Percentiles rank a stretch among this genome's conserved stretches.
These are phyloP conservation scores for Cataglyphis rosenhaueri DNA, from an alignment of 2,888 invertebrate species.

Conservation along the genomic window DNA sequence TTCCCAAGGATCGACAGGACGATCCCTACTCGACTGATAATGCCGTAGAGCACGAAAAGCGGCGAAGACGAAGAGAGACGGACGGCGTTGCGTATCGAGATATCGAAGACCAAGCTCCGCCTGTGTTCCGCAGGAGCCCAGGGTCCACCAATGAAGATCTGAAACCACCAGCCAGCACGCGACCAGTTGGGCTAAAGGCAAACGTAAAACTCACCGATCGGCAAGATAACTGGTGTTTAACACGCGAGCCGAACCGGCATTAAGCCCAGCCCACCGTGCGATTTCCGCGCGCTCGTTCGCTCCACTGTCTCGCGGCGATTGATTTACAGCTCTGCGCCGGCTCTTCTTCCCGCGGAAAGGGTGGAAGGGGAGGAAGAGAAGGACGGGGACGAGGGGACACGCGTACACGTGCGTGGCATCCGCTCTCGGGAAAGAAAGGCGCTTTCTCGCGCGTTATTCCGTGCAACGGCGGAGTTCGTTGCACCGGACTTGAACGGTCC, in stretches of 20 bases:
- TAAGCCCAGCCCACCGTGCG: conserved; percentile 78
- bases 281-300: conserved; percentile 76
- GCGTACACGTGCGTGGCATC: conserved; percentile 56
- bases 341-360: conserved; percentile 72
- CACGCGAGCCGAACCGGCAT: conserved; percentile 82
- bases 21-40: conserved; percentile 25
- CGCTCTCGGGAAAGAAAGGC: conserved; percentile 14
- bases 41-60: conserved; percentile 18
- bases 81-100: conserved; percentile 47
- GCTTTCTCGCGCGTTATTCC: conserved; percentile 31
- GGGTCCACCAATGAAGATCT: conserved; percentile 80
- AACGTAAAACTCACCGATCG: conserved; percentile 83
- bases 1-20: neutral
- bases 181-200: conserved; percentile 80
- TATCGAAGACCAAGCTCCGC: conserved; percentile 68
- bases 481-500: conserved; percentile 55
- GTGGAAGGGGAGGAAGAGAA: conserved; percentile 53
- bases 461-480: conserved; percentile 67
- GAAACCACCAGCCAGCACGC: conserved; percentile 79
- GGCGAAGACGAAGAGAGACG: neutral
- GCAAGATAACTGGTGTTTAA: conserved; percentile 82
- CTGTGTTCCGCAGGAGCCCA: conserved; percentile 66
- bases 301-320: conserved; percentile 62
- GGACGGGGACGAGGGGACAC: conserved; percentile 61
- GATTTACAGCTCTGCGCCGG: conserved; percentile 67